Evolutionary conservation across 2,113 vertebrate species (phyloP), one percentile per base, ranked within the genome.

Genomic region (Pelvicachromis taeniatus): DNA sequence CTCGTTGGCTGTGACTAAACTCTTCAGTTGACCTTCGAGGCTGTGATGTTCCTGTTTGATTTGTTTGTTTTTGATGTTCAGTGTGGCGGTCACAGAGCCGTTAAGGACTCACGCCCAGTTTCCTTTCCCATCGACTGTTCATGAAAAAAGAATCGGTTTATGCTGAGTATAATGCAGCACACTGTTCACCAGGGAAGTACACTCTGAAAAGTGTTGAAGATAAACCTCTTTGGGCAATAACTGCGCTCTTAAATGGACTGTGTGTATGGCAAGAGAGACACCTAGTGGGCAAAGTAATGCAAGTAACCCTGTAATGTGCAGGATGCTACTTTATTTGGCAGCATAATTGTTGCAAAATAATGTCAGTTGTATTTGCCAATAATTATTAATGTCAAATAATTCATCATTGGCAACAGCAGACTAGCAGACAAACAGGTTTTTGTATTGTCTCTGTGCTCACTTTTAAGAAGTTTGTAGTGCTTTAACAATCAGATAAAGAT

Each of bases 1-100:
- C 54, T 48, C 55, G 58, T n/a, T 85, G 88, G 80, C 89, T 82
- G 83, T 86, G 85, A 92, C 88, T 85, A 48, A 91, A 87, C 61
- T 84, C 65, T 16, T 84, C 65, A 82, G 26, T 53, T 61, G 83
- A 61, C 81, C 84, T 58, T 68, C 2, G 35, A 82, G 65, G 82
- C 16, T 33, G 4, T 59, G 2, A 38, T 40, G 56, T 58, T 19
- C 33, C 83, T 90, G 40, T 85, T 87, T 61, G 56, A 13, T 80
- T 88, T 86, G 65, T 82, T 83, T 88, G n/a, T 40, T 14, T 85
- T 65, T 40, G 2, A 65, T 65, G 23, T 17, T 23, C 4, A 10
- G 3, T 90, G 61, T 40, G 73, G 73, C 42, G 38, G 61, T 61
- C 23, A 53, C 29, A 73, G 54, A 81, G 63, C 31, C 9, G 54